Evolutionary conservation across 1,140 invertebrate species (phyloP).

Genomic region (Saxidomus purpurata): DNA sequence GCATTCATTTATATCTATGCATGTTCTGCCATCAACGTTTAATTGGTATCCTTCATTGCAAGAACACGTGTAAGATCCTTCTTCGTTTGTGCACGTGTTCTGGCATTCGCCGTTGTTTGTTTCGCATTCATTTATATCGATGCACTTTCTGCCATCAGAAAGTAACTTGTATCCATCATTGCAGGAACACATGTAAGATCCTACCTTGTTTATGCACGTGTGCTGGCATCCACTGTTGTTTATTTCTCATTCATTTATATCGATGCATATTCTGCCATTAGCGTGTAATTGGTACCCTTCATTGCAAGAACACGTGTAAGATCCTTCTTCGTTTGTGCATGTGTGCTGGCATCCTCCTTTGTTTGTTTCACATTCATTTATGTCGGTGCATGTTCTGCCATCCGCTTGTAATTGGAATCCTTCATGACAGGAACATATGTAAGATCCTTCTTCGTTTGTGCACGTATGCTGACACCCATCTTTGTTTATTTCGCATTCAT

Average conservation of each 20-base stretch:
- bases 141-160: background rate
- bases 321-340: background rate
- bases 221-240: background rate
- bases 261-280: background rate
- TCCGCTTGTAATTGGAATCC: conserved; percentile 56
- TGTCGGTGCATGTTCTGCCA: conserved; percentile 24
- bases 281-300: conserved; percentile 22
- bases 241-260: background rate
- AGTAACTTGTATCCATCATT: background rate
- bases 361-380: background rate
- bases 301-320: conserved; percentile 33
- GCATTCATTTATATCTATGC: too few species aligned
- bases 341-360: background rate
- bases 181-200: background rate
- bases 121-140: too few species aligned
- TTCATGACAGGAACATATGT: conserved; percentile 42
- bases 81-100: background rate
- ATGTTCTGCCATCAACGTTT: too few species aligned
- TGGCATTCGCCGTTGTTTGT: background rate
- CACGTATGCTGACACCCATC: conserved; percentile 47
- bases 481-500: conserved; percentile 46
- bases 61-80: background rate
- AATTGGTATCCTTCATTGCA: too few species aligned
- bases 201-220: background rate
- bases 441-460: conserved; percentile 49